Base-by-base conservation (phyloP, 2,113 vertebrate species). In the Chionomys nivalis region DNA sequence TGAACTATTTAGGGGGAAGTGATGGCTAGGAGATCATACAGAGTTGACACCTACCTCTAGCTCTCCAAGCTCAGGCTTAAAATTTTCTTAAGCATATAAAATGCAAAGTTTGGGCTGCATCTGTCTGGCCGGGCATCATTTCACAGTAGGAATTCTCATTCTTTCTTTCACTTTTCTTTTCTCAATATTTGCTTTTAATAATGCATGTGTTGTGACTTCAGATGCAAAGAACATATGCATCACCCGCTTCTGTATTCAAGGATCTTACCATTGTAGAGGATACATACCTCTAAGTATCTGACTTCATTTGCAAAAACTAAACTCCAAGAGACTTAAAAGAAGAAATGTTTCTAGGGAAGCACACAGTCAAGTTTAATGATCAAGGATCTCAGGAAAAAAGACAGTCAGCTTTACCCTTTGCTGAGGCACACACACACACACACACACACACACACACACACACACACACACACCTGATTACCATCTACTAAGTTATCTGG, bases 361-460 rank as follows among this genome's bases (percentile, higher is more conserved):
- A 55, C 36, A 85, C 42, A 94, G 91, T 97, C 79, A 68, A 10
- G 13, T 90, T 94, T 93, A 92, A 93, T 96, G 96, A 92, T 88
- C 87, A 92, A 86, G 39, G 79, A 65, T 87, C 77, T 95, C 73
- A 96, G 39, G 94, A 82, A 47, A 39, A 39, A 87, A 95, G 39
- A 66, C 33, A 61, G 36, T 77, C 44, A 88, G 36, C 52, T n/a
- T 7, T 94, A 78, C 92, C 89, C 10, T 93, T 66, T 93, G 87
- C 87, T 58, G 55, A 58, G 55, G 55, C 16, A 6, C 55, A 6
- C 55, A 55, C 55, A 21, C 49, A 49, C n/a, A n/a, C n/a, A n/a
- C n/a, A n/a, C n/a, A n/a, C 55, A 21, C 55, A 58, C 19, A 58
- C 58, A 58, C 58, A 58, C 58, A 58, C 19, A 58, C 19, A 58